A percentile compares a stretch with the other conserved stretches of the same genome.
These are phyloP conservation scores for Thalassarche chlororhynchos DNA, from an alignment of 2,113 vertebrate genomes.

Conservation along the genomic window DNA sequence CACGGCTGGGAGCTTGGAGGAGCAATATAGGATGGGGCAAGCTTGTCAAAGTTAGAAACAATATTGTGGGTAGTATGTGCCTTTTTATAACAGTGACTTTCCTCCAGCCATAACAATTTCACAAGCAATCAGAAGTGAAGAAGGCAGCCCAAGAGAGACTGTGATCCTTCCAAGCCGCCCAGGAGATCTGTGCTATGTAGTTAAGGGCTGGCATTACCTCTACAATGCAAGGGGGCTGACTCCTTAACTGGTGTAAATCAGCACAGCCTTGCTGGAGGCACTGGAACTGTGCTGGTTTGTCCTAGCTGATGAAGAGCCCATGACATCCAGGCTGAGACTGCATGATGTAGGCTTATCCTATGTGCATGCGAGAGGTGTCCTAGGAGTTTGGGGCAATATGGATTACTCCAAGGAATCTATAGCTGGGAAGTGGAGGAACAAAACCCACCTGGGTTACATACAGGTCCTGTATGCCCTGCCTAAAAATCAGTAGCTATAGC, in stretches of 20 bases:
- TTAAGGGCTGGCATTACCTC: not conserved
- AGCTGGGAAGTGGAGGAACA: not conserved
- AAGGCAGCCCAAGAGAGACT: not conserved
- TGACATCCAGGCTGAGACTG: not conserved
- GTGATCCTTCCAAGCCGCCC: not conserved
- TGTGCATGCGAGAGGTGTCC: not conserved
- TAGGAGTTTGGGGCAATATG: not conserved
- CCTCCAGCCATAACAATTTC: not conserved
- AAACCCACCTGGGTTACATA: not conserved
- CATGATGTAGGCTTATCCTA: not conserved
- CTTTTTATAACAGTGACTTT: not conserved
- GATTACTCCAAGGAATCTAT: not conserved
- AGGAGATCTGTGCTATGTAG: not conserved
- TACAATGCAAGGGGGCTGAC: not conserved
- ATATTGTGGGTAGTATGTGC: not conserved
- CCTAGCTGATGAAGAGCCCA: not conserved
- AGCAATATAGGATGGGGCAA: not conserved
- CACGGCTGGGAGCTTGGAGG: not conserved
- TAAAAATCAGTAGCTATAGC: not conserved
- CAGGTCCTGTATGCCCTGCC: not conserved
- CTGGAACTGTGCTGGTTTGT: not conserved
- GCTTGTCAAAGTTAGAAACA: not conserved
- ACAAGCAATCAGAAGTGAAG: not conserved
- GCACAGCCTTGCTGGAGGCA: not conserved
- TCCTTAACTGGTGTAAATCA: not conserved